Conservation (phyloP, 1,140 invertebrate genomes). For the Heliothis virescens region DNA sequence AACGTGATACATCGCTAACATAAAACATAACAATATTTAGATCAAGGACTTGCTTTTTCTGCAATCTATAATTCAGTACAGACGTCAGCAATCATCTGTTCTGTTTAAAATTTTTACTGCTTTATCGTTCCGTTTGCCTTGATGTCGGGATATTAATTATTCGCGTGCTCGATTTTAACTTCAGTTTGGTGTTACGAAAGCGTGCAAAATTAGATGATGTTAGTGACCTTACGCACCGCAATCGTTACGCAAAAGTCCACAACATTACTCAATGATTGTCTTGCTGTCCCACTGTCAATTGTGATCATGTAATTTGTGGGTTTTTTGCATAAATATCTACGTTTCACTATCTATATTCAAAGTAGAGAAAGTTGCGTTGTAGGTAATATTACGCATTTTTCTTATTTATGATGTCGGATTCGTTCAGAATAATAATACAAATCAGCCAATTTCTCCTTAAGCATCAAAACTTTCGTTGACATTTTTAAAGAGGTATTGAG, state of each 20-base stretch:
- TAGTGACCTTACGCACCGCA: conserved; percentile 80
- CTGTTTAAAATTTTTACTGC: conserved; percentile 31
- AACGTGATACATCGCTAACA: conserved; percentile 43
- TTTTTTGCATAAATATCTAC: conserved; percentile 57
- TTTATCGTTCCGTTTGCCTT: conserved; percentile 34
- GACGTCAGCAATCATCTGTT: conserved; percentile 1
- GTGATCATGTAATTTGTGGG: conserved; percentile 66
- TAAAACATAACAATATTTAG: conserved; percentile 43
- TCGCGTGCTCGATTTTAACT: conserved; percentile 57
- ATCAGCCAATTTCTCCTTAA: no score
- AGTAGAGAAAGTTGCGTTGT: conserved; percentile 9
- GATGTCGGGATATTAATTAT: conserved; percentile 46
- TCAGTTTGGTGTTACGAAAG: conserved; percentile 77
- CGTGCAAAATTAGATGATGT: conserved; percentile 79
- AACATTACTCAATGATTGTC: conserved; percentile 65
- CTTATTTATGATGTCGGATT: neutral
- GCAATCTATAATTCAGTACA: conserved; percentile 32
- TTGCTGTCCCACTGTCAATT: conserved; percentile 32
- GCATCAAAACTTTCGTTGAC: no score
- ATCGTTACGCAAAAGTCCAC: conserved; percentile 69
- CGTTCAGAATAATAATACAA: neutral
- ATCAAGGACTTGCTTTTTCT: conserved; percentile 45
- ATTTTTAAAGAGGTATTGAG: neutral
- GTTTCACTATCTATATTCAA: conserved; percentile 23
- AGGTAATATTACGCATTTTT: conserved; percentile 56